Evolutionary conservation across 2,113 vertebrate genomes (phyloP).

Genomic region (Lichenostomus cassidix): DNA sequence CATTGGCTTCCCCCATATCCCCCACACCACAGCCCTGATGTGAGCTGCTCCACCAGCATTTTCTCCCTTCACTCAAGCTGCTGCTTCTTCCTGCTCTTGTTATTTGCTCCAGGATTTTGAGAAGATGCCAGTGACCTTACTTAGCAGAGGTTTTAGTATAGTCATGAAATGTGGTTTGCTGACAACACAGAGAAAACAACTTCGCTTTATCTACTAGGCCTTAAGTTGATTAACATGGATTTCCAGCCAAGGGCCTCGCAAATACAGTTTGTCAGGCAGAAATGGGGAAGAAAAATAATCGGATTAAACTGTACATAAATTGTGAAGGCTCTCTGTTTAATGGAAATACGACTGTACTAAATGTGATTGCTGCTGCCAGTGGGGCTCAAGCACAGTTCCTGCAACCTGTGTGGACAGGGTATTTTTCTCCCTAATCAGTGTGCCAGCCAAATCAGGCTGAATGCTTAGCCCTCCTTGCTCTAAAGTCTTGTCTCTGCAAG

Average conservation of each 20-base stretch:
- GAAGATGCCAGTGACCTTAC: neutral
- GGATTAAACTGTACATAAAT: slow-evolving; percentile 40
- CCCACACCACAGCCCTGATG: neutral
- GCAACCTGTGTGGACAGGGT: neutral
- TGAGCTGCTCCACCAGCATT: neutral
- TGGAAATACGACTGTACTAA: neutral
- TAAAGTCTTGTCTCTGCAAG: neutral
- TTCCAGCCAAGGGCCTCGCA: slow-evolving; percentile 39
- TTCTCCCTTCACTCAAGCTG: neutral
- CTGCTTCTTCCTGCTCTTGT: neutral
- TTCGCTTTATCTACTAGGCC: neutral
- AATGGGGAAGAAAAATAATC: slow-evolving; percentile 40
- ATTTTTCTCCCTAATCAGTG: neutral
- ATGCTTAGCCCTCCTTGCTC: neutral
- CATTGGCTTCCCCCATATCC: neutral
- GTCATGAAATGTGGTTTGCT: slow-evolving; percentile 39
- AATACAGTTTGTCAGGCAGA: slow-evolving; percentile 34
- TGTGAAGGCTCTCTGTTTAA: neutral
- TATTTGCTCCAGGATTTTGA: neutral
- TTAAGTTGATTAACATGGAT: slow-evolving; percentile 66
- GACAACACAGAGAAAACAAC: slow-evolving; percentile 29
- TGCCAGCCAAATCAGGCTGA: neutral
- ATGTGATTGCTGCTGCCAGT: slow-evolving; percentile 3
- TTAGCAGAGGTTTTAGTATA: neutral
- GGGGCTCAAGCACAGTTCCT: neutral